Percentiles rank a stretch among this genome's conserved stretches.
Conservation (phyloP, 2,888 invertebrate genomes). For the Habroteleia sp. region DNA sequence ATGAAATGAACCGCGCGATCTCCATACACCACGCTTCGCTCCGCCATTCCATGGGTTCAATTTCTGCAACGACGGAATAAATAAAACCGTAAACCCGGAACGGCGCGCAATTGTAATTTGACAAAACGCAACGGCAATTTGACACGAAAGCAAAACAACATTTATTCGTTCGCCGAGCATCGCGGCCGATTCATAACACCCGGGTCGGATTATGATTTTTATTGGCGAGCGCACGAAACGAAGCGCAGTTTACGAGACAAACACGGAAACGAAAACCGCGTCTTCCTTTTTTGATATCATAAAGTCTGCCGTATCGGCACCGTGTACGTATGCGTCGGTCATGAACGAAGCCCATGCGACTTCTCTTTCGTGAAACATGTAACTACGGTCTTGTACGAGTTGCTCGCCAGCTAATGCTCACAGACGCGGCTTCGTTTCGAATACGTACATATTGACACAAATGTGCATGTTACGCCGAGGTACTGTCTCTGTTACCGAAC, state of each 20-base stretch:
- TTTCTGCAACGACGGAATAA: slow-evolving; percentile 16
- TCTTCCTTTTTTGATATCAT: slow-evolving; percentile 71
- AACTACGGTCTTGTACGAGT: slow-evolving; percentile 58
- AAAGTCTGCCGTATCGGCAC: slow-evolving; percentile 72
- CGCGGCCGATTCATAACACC: slow-evolving; percentile 52
- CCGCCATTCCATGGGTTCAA: too few species aligned
- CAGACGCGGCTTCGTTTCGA: slow-evolving; percentile 52
- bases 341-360: slow-evolving; percentile 65
- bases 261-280: slow-evolving; percentile 76
- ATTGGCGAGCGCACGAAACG: slow-evolving; percentile 73
- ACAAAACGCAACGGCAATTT: slow-evolving; percentile 57
- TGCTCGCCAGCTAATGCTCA: slow-evolving; percentile 53
- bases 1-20: too few species aligned
- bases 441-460: slow-evolving; percentile 59
- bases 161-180: slow-evolving; percentile 46
- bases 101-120: slow-evolving; percentile 41
- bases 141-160: slow-evolving; percentile 48
- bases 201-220: slow-evolving; percentile 64
- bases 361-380: slow-evolving; percentile 59
- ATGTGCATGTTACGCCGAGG: slow-evolving; percentile 53
- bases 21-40: too few species aligned
- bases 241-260: slow-evolving; percentile 76
- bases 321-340: slow-evolving; percentile 64
- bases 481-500: slow-evolving; percentile 17
- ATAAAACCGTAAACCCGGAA: slow-evolving; percentile 48